phyloP scores from a whole-genome alignment of 2,797 vertebrate species.

The Myotis daubentonii region DNA sequence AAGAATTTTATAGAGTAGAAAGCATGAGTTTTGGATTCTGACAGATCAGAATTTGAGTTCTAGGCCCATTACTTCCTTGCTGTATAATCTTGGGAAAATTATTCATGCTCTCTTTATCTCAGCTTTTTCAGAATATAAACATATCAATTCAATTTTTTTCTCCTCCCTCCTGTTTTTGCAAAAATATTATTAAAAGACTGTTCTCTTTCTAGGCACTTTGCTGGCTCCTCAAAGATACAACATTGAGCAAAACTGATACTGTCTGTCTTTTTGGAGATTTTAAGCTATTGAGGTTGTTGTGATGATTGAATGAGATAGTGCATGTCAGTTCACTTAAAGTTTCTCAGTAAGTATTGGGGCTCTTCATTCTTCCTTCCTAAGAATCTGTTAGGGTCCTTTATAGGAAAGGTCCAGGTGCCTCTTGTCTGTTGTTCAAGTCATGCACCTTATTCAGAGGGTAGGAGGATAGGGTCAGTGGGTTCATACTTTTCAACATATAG shows the following conservation, averaged over 20 bases:
- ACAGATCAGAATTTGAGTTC: background rate
- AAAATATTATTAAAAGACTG: background rate
- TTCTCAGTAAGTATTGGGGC: background rate
- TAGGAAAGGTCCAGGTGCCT: background rate
- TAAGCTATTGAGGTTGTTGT: background rate
- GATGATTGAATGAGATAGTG: background rate
- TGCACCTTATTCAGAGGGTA: background rate
- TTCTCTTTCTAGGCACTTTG: background rate
- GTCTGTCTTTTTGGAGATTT: background rate
- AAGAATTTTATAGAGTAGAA: background rate
- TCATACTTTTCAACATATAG: background rate
- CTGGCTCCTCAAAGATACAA: background rate
- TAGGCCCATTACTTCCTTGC: background rate
- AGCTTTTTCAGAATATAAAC: background rate
- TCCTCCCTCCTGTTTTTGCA: background rate
- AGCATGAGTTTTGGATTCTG: background rate
- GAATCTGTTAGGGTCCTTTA: background rate
- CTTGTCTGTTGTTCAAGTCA: background rate
- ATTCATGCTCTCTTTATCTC: background rate
- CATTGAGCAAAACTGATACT: background rate
- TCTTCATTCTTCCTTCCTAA: background rate
- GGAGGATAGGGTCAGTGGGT: background rate
- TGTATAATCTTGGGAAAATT: background rate
- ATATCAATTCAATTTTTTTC: background rate
- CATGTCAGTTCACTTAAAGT: background rate